These are phyloP conservation scores for Poeciliopsis paucimaculata DNA, from an alignment of 2,797 vertebrate genomes.

Conservation along the genomic window DNA sequence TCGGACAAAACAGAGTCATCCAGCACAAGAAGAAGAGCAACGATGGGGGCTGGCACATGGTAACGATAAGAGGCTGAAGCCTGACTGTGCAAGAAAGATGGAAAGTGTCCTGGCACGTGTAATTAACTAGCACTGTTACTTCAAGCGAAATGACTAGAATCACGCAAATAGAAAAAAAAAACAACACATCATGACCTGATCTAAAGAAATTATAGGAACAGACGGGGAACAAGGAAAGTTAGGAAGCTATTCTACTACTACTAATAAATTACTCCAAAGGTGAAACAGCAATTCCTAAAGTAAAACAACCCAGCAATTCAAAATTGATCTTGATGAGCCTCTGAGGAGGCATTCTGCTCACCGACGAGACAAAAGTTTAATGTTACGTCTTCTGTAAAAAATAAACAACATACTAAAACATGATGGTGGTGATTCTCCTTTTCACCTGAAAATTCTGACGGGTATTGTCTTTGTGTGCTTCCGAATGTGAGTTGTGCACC, in stretches of 20 bases:
- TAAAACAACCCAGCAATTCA: background rate
- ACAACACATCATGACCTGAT: background rate
- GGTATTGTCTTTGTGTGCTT: background rate
- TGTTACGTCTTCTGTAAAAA: background rate
- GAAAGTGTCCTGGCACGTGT: background rate
- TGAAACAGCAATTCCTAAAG: background rate
- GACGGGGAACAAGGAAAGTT: background rate
- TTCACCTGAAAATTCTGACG: background rate
- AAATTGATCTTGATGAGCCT: background rate
- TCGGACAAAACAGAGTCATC: conserved; percentile 77
- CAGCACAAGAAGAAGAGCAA: conserved; percentile 81
- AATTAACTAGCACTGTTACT: too few species aligned
- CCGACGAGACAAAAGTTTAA: background rate
- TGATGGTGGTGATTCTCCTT: background rate
- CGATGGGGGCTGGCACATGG: conserved; percentile 87
- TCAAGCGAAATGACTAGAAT: background rate
- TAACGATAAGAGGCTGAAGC: conserved; percentile 37
- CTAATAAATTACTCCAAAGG: background rate
- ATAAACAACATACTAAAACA: too few species aligned
- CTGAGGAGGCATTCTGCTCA: background rate
- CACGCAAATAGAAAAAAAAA: background rate
- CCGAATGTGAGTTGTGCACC: background rate
- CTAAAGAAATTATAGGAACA: background rate
- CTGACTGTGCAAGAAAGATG: background rate
- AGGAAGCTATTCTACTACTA: background rate